Percentiles rank a stretch among this genome's conserved stretches.
Evolutionary conservation across 64 coral and sea anemone species (phyloP).

Genomic region (Porites lutea): DNA sequence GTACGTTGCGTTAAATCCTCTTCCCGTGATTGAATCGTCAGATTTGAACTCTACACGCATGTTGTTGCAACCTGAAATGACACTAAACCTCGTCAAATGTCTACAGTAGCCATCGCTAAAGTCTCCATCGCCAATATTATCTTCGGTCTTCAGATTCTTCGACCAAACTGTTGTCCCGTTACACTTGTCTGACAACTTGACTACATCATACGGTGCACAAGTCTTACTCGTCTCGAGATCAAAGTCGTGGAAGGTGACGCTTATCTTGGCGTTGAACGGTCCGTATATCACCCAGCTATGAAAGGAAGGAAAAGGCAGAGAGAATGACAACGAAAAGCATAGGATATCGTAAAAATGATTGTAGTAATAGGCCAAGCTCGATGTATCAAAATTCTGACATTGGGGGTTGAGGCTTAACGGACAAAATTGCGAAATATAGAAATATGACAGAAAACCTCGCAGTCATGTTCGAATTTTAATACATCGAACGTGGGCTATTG

Average conservation of each 20-base stretch:
- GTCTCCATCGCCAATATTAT: neutral
- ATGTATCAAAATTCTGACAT: too few species aligned
- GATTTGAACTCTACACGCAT: constrained; percentile 57
- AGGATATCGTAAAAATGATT: too few species aligned
- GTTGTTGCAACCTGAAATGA: constrained; percentile 68
- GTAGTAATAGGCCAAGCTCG: too few species aligned
- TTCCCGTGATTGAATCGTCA: constrained; percentile 68
- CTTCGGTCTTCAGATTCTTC: neutral
- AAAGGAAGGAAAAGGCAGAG: neutral
- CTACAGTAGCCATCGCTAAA: constrained; percentile 63
- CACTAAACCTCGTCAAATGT: constrained; percentile 57
- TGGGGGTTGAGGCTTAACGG: too few species aligned
- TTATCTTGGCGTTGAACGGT: constrained; percentile 25
- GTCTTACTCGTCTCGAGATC: constrained; percentile 87
- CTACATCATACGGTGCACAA: constrained; percentile 73
- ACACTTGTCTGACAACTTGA: constrained; percentile 59
- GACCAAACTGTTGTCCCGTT: constrained; percentile 34
- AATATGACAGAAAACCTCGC: too few species aligned
- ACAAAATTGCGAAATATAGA: too few species aligned
- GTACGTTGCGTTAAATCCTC: constrained; percentile 85
- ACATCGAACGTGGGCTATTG: too few species aligned
- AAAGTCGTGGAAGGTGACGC: constrained; percentile 78
- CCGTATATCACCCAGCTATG: constrained; percentile 29
- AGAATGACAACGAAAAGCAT: too few species aligned
- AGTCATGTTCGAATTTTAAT: too few species aligned